Conservation (phyloP, 35 echinoderm and acorn worm species). For the Heliocidaris tuberculata region DNA sequence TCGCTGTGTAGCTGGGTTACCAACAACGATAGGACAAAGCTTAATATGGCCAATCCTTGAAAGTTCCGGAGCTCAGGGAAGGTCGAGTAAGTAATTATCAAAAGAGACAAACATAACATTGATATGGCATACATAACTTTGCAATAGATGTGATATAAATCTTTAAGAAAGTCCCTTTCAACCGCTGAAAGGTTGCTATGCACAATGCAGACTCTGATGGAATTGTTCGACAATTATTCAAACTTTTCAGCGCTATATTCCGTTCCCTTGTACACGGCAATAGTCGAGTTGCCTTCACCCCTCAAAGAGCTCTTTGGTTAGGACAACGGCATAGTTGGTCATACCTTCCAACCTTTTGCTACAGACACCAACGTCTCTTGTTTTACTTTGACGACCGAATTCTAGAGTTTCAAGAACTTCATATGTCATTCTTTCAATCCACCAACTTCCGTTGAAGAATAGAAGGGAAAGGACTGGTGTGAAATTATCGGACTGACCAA, state of each 20-base stretch:
- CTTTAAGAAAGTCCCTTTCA: neutral
- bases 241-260: neutral
- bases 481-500: neutral
- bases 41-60: neutral
- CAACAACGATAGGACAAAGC: neutral
- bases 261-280: neutral
- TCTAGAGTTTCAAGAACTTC: too few relatives aligned
- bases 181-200: neutral
- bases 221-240: neutral
- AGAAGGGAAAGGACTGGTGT: neutral
- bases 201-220: neutral
- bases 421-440: neutral
- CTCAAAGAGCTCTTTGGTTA: neutral
- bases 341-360: neutral
- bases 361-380: neutral
- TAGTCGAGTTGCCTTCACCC: neutral
- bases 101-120: neutral
- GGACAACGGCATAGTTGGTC: neutral
- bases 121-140: neutral
- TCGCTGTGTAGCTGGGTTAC: neutral
- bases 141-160: too few relatives aligned
- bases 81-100: neutral
- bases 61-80: neutral
- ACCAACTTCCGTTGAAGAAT: neutral
- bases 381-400: too few relatives aligned